Percentiles rank a stretch among this genome's conserved stretches.
phyloP scores from a whole-genome alignment of 1,140 invertebrate species.

The Mesaphorura yosii region DNA sequence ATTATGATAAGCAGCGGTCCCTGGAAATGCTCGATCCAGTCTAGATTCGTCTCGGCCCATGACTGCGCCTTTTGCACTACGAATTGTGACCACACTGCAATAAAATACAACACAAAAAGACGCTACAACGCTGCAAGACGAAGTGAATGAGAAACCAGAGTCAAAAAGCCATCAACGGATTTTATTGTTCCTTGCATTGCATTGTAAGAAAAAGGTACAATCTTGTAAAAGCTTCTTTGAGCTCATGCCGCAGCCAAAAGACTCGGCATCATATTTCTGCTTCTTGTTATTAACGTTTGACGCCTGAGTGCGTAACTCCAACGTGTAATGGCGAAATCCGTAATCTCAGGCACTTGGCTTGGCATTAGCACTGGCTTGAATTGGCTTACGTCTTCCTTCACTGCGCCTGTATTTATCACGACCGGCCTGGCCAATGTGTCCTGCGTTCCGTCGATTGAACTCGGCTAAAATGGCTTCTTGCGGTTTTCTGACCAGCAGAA shows the following conservation, averaged over 20 bases:
- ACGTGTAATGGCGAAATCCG: no score
- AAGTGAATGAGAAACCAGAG: background rate
- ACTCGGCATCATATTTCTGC: no score
- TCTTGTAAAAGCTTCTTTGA: background rate
- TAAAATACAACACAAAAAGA: constrained; percentile 13
- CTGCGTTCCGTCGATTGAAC: constrained; percentile 57
- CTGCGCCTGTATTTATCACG: constrained; percentile 48
- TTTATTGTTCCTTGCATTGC: background rate
- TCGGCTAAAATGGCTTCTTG: constrained; percentile 57
- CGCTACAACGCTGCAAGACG: background rate
- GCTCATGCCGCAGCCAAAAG: no score
- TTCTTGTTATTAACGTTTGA: no score
- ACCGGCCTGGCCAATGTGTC: constrained; percentile 48
- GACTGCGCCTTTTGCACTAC: constrained; percentile 50
- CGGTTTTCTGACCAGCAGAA: constrained; percentile 57
- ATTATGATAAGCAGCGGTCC: constrained; percentile 55
- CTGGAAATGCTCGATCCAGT: constrained; percentile 56
- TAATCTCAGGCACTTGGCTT: no score
- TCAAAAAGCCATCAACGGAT: background rate
- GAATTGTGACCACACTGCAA: constrained; percentile 57
- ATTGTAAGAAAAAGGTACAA: background rate
- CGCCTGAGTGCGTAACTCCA: no score
- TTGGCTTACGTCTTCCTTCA: constrained; percentile 50
- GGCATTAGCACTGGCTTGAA: no score
- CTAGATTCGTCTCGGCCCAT: constrained; percentile 54